Base-by-base conservation (phyloP, 2,888 invertebrate genomes). In the Cheilosia impressa region DNA sequence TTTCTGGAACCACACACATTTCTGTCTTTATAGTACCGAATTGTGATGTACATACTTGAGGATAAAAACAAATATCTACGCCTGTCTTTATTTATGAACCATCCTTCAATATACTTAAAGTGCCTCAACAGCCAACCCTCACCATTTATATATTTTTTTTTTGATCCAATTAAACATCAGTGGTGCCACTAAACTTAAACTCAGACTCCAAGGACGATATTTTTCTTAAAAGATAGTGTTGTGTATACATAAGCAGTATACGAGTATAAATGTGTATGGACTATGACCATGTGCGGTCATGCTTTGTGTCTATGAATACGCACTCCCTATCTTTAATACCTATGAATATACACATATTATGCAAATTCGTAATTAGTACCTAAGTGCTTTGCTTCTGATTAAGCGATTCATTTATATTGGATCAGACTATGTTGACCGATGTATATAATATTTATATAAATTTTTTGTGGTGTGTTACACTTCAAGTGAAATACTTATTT, bases 111-210 rank as follows among this genome's bases (percentile, higher is more conserved):
- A 50, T 71, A 41, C 10, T 17, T 13, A 15, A 60, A 69, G 55
- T 77, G 27, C 19, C 17, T 41, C 38, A 24, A n/a, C 17, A 34
- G 19, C 41, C 13, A 71, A 78, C 19, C 34, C 50, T 43, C 9
- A 31, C 43, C 34, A 60, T 60, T 45, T 45, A 10, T 43, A 22
- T 53, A 19, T 27, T 72, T 22, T 73, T 19, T 34, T 73, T 60
- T 53, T 38, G 58, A 55, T 73, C 38, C 38, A 80, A 80, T 80
- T 80, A 68, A 80, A 68, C 62, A 68, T 60, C 55, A 80, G 31
- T 75, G 66, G 60, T 75, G 66, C 53, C 79, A 66, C 55, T 41
- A 68, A 80, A 75, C 55, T 75, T 68, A 34, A 80, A 62, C 60
- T 73, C 50, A 43, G 24, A 19, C 17, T 62, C 47, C 41, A 62